Base-by-base conservation (phyloP, 1,140 invertebrate species). In the Drosophila neocordata region DNA sequence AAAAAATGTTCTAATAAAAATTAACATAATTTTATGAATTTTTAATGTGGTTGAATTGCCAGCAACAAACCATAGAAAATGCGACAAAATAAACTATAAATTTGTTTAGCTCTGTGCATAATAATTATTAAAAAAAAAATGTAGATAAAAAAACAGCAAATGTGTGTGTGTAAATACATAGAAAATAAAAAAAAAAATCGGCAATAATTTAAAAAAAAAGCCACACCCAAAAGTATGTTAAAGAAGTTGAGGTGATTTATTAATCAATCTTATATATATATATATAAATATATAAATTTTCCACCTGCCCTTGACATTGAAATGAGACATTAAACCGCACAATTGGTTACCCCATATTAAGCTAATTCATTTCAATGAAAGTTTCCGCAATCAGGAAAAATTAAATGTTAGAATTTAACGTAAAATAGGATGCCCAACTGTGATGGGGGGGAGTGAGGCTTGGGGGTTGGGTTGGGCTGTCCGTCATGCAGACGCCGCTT, bases 291-390 rank as follows among this genome's bases (percentile, higher is more conserved):
- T 31, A 9, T 15, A 22, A 58, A 27, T 41, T 24, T 18, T 34
- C 57, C 48, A 51, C 59, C 65, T 70, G 82, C 63, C 79, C 78
- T 52, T 87, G 83, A 88, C 82, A 88, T 87, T 87, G 83, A 79
- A 82, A 73, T 37, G 60, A 76, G 69, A 62, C 78, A 65, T 87
- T 87, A 77, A 85, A 65, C 83, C 61, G 52, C 62, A 41, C 52
- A 66, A 69, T 71, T 52, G 57, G 37, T 62, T 67, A 1, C 55
- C 12, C 22, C 51, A 34, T 53, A 51, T 38, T 57, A 35, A 70
- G 79, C 83, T 87, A 87, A 87, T 87, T 87, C 65, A 67, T 83
- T 88, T 87, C 83, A 87, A 87, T 87, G 83, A 88, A 87, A 87
- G 88, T 87, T 83, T 87, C 83, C 83, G 76, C 83, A 87, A 83